These are phyloP conservation scores for Palythoa caribaeorum DNA, from an alignment of 92 coral and sea anemone genomes.

Conservation along the genomic window DNA sequence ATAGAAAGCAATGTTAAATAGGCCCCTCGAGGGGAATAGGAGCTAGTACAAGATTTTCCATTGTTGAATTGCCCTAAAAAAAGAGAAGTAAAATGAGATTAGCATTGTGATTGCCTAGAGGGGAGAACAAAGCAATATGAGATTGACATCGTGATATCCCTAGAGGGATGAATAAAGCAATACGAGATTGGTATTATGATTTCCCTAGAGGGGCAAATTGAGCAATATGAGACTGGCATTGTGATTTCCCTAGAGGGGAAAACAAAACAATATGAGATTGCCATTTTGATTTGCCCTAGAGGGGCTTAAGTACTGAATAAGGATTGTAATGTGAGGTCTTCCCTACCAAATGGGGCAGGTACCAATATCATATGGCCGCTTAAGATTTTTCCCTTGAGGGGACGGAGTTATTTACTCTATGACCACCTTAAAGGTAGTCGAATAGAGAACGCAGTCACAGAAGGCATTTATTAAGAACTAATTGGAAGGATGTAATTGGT, in stretches of 20 bases:
- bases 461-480: slow-evolving; percentile 19
- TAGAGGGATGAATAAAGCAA: neutral
- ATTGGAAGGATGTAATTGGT: slow-evolving; percentile 27
- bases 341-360: slow-evolving; percentile 3
- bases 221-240: neutral
- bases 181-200: too few relatives aligned
- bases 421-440: slow-evolving; percentile 13
- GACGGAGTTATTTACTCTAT: slow-evolving; percentile 7
- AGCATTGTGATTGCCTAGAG: neutral
- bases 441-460: slow-evolving; percentile 8
- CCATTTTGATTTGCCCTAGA: slow-evolving; percentile 11
- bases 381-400: slow-evolving; percentile 16
- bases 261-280: neutral
- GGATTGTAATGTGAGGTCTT: slow-evolving; percentile 11
- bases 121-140: neutral
- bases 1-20: too few relatives aligned
- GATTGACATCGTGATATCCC: neutral
- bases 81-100: too few relatives aligned
- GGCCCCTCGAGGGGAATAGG: too few relatives aligned
- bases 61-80: too few relatives aligned
- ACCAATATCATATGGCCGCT: slow-evolving; percentile 27
- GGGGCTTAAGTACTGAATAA: slow-evolving; percentile 18
- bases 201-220: slow-evolving; percentile 11
- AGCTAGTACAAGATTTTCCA: too few relatives aligned
- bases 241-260: too few relatives aligned